phyloP scores from a whole-genome alignment of 2,113 vertebrate species.

The Cettia cetti region DNA sequence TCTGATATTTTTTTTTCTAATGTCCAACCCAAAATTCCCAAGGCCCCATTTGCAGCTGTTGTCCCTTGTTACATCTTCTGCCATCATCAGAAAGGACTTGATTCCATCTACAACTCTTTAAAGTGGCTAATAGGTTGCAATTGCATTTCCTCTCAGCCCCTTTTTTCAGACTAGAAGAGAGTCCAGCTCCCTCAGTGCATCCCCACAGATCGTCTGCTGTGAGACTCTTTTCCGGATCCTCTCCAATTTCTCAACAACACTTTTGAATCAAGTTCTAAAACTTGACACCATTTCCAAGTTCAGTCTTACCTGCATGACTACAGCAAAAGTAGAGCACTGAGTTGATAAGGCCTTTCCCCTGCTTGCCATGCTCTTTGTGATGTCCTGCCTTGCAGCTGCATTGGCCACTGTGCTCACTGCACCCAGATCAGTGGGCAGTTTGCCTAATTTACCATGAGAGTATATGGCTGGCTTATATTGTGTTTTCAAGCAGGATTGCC shows the following conservation, averaged over 20 bases:
- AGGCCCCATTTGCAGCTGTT: not conserved
- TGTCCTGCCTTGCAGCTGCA: slow-evolving; percentile 81
- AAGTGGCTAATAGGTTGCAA: not conserved
- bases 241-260: not conserved
- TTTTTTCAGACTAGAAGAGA: not conserved
- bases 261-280: not conserved
- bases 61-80: not conserved
- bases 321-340: not conserved
- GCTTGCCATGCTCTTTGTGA: not conserved
- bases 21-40: not conserved
- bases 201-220: not conserved
- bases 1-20: not conserved
- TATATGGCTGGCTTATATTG: not conserved
- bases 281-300: not conserved
- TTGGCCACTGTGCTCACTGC: slow-evolving; percentile 75
- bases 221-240: not conserved
- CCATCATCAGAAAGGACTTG: not conserved
- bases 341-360: not conserved
- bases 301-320: not conserved
- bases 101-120: not conserved
- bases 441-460: not conserved
- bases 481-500: not conserved
- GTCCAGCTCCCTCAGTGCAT: not conserved
- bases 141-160: not conserved
- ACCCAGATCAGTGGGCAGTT: slow-evolving; percentile 9